Evolutionary conservation across 1,140 invertebrate genomes (phyloP).

Genomic region (Drosophila auraria): DNA sequence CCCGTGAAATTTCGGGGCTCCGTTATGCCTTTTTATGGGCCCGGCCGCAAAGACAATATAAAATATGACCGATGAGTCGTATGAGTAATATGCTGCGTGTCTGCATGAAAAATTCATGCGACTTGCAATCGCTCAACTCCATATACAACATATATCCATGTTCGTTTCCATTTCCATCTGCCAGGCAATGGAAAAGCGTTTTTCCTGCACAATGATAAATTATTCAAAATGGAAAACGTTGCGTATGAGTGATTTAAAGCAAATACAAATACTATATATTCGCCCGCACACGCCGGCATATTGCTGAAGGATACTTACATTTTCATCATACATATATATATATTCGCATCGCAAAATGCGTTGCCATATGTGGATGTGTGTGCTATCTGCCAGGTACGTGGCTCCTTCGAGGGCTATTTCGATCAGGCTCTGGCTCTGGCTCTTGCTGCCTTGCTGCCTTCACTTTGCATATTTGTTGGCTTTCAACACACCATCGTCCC

Average conservation of each 20-base stretch:
- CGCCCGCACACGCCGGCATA: slow-evolving; percentile 5
- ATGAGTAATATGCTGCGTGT: slow-evolving; percentile 42
- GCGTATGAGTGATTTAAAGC: slow-evolving; percentile 64
- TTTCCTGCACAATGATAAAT: slow-evolving; percentile 58
- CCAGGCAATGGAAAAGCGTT: slow-evolving; percentile 31
- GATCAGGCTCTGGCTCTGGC: background rate
- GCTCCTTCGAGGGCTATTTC: slow-evolving; percentile 32
- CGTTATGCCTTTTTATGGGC: slow-evolving; percentile 29
- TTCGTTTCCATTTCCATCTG: slow-evolving; percentile 42
- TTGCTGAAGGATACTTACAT: background rate
- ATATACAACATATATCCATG: slow-evolving; percentile 10
- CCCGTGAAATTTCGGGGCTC: slow-evolving; percentile 10
- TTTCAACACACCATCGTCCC: slow-evolving; percentile 28
- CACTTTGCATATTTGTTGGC: slow-evolving; percentile 63
- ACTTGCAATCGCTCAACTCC: slow-evolving; percentile 42
- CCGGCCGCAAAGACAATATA: slow-evolving; percentile 38
- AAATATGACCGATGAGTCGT: slow-evolving; percentile 42
- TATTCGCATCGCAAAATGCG: slow-evolving; percentile 22
- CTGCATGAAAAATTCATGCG: slow-evolving; percentile 50
- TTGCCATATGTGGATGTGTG: slow-evolving; percentile 8
- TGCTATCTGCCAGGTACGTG: slow-evolving; percentile 7
- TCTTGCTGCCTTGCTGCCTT: background rate
- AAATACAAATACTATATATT: slow-evolving; percentile 43
- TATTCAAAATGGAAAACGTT: slow-evolving; percentile 63
- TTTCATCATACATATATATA: background rate